Conservation (phyloP, 2,888 invertebrate species). For the Rapana venosa region DNA sequence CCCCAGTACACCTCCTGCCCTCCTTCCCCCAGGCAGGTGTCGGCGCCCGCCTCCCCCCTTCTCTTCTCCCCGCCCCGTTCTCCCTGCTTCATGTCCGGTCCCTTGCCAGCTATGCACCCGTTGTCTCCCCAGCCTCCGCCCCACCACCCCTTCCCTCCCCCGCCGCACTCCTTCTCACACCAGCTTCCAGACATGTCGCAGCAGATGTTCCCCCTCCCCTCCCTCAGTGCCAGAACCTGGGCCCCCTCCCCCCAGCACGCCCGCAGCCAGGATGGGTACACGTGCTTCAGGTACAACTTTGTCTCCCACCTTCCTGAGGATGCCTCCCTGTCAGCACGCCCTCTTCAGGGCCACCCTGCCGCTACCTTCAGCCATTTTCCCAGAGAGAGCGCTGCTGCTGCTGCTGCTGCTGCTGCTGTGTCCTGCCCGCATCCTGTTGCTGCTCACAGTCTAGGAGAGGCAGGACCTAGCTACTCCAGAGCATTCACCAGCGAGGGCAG, state of each 20-base stretch:
- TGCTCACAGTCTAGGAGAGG: background rate
- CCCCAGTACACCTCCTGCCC: constrained; percentile 34
- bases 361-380: background rate
- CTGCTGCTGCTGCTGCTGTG: too few species aligned
- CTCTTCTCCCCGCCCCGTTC: constrained; percentile 11
- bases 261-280: constrained; percentile 32
- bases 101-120: background rate
- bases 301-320: constrained; percentile 35
- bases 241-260: background rate
- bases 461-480: background rate
- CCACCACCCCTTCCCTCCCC: background rate
- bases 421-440: too few species aligned
- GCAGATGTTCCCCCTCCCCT: background rate
- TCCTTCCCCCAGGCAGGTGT: constrained; percentile 23
- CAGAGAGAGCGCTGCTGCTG: background rate
- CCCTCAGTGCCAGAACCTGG: background rate
- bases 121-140: background rate
- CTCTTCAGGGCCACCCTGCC: background rate
- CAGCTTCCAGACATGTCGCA: background rate
- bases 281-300: constrained; percentile 44
- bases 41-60: constrained; percentile 26
- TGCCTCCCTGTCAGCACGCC: background rate
- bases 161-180: background rate
- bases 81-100: background rate
- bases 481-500: background rate